Evolutionary conservation across 2,113 vertebrate genomes (phyloP).

Genomic region (Oreamnos americanus): DNA sequence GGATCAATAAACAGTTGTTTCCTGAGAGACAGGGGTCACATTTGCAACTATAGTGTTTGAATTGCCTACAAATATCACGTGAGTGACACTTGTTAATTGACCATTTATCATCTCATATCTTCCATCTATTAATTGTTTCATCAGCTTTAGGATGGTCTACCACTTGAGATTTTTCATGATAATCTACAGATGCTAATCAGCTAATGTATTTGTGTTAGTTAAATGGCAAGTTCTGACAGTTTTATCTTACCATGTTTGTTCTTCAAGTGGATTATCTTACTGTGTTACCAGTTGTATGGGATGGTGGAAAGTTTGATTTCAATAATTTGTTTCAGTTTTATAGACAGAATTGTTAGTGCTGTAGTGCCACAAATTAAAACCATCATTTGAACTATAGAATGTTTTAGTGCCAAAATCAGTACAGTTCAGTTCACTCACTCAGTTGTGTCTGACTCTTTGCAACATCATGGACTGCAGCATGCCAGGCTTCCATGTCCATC

Average conservation of each 20-base stretch:
- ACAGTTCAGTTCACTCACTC: neutral
- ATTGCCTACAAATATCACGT: neutral
- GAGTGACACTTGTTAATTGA: neutral
- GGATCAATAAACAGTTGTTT: neutral
- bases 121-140: neutral
- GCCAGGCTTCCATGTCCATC: neutral
- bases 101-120: neutral
- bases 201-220: constrained; percentile 4
- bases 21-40: neutral
- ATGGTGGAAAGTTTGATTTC: neutral
- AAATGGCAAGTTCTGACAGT: neutral
- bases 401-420: neutral
- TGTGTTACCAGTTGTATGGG: neutral
- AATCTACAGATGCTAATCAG: neutral
- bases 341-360: neutral
- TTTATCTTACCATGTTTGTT: neutral
- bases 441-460: neutral
- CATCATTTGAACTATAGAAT: neutral
- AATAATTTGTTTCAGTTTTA: neutral
- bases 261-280: neutral
- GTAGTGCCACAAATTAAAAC: neutral
- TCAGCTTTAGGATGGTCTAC: neutral
- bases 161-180: neutral
- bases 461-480: neutral
- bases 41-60: neutral